Conservation (phyloP, 2,797 vertebrate species). For the Pangasius krempfi region DNA sequence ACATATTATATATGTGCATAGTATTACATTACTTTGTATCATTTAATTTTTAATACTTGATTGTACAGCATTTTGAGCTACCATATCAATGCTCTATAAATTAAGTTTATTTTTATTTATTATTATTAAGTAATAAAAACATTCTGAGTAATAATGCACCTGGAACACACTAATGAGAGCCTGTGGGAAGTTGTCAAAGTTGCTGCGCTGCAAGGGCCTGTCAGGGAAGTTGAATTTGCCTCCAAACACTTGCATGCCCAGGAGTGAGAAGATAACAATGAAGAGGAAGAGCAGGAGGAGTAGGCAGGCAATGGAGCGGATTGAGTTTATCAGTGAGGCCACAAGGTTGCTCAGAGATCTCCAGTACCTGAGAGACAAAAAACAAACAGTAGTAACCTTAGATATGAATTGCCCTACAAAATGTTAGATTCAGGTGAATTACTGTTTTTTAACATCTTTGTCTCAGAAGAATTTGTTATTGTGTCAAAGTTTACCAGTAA, state of each 20-base stretch:
- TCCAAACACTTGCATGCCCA: conserved; percentile 99
- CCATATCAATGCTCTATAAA: neutral
- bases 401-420: neutral
- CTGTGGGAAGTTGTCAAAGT: conserved; percentile 96
- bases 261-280: conserved; percentile 91
- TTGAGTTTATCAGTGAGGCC: conserved; percentile 93
- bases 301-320: conserved; percentile 94
- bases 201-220: conserved; percentile 83
- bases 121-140: neutral
- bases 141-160: conserved; percentile 68
- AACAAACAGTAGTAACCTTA: neutral
- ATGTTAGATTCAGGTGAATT: neutral
- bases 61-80: neutral
- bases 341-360: conserved; percentile 92
- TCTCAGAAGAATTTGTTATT: neutral
- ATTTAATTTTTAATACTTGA: neutral
- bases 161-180: conserved; percentile 98
- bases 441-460: neutral
- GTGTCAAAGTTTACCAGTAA: neutral
- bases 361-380: conserved; percentile 83
- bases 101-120: neutral
- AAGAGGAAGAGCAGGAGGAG: conserved; percentile 97
- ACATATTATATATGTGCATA: no score
- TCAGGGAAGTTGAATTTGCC: conserved; percentile 92
- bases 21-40: neutral